A percentile compares a stretch with the other conserved stretches of the same genome.
phyloP scores from a whole-genome alignment of 2,797 vertebrate genomes.

The Rhinophrynus dorsalis region DNA sequence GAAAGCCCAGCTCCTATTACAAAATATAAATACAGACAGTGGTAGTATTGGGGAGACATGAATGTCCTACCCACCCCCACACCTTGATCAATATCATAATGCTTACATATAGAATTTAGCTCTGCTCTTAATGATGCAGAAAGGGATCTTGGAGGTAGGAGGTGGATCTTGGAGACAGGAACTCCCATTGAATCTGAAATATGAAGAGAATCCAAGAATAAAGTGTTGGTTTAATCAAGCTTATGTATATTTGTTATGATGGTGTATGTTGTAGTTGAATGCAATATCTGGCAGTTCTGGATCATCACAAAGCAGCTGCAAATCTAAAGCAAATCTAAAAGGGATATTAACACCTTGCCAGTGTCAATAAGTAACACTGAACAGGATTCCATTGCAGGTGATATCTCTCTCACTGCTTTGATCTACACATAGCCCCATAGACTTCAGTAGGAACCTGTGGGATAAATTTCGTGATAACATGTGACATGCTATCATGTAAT shows the following conservation, averaged over 20 bases:
- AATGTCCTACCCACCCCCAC: not conserved
- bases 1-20: not conserved
- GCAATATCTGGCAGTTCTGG: too few relatives aligned
- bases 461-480: too few relatives aligned
- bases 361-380: too few relatives aligned
- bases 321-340: conserved; percentile 9
- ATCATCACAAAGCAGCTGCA: not conserved
- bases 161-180: not conserved
- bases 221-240: not conserved
- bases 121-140: not conserved
- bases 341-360: not conserved
- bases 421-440: too few relatives aligned
- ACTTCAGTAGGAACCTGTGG: too few relatives aligned
- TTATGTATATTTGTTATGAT: too few relatives aligned
- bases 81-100: not conserved
- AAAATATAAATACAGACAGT: not conserved
- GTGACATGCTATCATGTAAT: too few relatives aligned
- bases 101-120: not conserved
- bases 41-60: not conserved
- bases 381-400: too few relatives aligned
- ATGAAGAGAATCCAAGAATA: not conserved
- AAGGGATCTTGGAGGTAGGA: not conserved
- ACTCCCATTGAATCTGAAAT: not conserved
- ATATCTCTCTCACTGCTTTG: too few relatives aligned
- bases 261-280: too few relatives aligned